Evolutionary conservation across 2,113 vertebrate genomes (phyloP), one percentile per base, ranked within the genome.

Genomic region (Callionymus lyra): DNA sequence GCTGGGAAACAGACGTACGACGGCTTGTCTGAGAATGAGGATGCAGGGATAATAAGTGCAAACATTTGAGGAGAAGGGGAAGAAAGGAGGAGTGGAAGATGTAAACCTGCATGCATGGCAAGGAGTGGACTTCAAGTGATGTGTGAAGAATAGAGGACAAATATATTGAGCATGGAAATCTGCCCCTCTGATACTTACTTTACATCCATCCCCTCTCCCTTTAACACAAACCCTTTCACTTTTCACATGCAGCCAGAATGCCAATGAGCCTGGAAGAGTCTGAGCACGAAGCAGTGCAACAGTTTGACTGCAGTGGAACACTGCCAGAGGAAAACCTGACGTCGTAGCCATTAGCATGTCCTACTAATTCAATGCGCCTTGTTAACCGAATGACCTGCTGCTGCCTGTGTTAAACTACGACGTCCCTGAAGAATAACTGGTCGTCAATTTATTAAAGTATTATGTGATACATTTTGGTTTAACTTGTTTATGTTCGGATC

Each of bases 271-370:
- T 9, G 12, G 12, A 31, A 54, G 34, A 76, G 59, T 77, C 70
- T 63, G 59, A 69, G 72, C 76, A 78, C 63, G 72, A 60, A 76
- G 65, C 70, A 79, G 74, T 79, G 79, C 79, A 77, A 82, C 74
- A 80, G 74, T 76, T 78, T 63, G 74, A 80, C 79, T 74, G 79
- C 76, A 80, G 74, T 69, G 72, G 62, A 69, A 59, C 6, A 12
- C 55, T 63, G 65, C 59, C 63, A 61, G 53, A 48, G 62, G 21
- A 27, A 27, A 27, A 27, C 21, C 21, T 27, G 21, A 27, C 4
- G 21, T 5, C 8, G 21, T 27, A 4, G 21, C 21, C 21, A 27
- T 8, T 27, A 27, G 21, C 21, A 27, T 27, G 21, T 27, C 4
- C 21, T 27, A 27, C 21, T 27, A 27, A 27, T 27, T 8, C 21